Base-by-base conservation (phyloP, 2,797 vertebrate genomes). In the Ptychobarbus kaznakovi region DNA sequence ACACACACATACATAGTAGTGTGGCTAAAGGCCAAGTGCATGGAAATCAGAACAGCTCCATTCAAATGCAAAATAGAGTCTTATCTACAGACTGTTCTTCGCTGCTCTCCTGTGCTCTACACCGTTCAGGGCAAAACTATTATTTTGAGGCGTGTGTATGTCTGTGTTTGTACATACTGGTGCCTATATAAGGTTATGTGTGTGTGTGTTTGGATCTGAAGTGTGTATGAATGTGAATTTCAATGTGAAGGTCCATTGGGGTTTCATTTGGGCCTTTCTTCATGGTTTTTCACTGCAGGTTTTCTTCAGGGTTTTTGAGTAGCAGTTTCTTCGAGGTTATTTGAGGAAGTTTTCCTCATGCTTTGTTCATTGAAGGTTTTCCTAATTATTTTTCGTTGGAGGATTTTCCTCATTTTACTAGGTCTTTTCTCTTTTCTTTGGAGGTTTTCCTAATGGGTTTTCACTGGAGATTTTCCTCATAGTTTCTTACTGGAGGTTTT, bases 1-100 rank as follows among this genome's bases (percentile, higher is more conserved):
- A 90, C 81, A 81, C 91, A 90, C 90, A 93, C 92, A 91, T 90
- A 89, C 93, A 90, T 89, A 90, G 87, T 89, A 89, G 51, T 80
- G 78, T 93, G 93, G 92, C 93, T 88, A 91, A 93, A 94, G 94
- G 94, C 94, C 93, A 95, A 90, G 88, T 86, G 89, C 93, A 93
- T 91, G 87, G 91, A 91, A 94, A 94, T 92, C 91, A 91, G 89
- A 89, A 85, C 86, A 86, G 76, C 88, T 87, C 91, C 63, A 94
- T 95, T 95, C 92, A 95, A 89, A 95, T 95, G 94, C 93, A 93
- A 95, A 95, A 87, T 92, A 92, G 92, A 92, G 90, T 89, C 92
- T 95, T 95, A 96, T 96, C 95, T 94, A 85, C 20, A 76, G 88
- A 90, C 86, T 91, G 91, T 91, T 93, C 91, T 92, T 91, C 90